phyloP scores from a whole-genome alignment of 1,140 invertebrate genomes.

The Cyphomyrmex costatus region DNA sequence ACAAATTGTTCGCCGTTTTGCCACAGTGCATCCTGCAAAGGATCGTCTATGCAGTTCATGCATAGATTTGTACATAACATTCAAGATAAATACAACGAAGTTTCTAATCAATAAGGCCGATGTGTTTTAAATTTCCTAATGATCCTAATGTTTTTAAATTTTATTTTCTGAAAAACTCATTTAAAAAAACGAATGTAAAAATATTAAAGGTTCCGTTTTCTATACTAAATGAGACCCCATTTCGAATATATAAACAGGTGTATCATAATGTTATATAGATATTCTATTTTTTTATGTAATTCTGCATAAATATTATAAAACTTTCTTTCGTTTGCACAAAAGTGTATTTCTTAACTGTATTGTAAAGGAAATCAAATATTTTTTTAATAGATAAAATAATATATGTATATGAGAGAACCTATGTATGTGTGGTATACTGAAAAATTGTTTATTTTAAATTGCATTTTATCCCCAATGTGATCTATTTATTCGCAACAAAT shows the following conservation, averaged over 20 bases:
- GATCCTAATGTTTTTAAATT: neutral
- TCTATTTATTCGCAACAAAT: conserved; percentile 38
- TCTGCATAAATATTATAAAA: neutral
- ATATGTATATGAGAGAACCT: neutral
- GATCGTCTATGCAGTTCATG: neutral
- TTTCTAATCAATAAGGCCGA: neutral
- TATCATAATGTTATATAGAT: neutral
- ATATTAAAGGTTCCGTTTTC: neutral
- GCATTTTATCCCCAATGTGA: neutral
- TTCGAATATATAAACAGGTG: neutral
- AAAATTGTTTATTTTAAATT: conserved; percentile 23
- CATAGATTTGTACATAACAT: neutral
- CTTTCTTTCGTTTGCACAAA: neutral
- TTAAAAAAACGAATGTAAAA: neutral
- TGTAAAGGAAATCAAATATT: neutral
- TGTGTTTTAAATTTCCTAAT: neutral
- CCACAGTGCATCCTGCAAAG: conserved; percentile 50
- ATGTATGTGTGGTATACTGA: neutral
- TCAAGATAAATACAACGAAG: conserved; percentile 2
- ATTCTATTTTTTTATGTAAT: neutral
- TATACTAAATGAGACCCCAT: neutral
- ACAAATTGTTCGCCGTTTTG: conserved; percentile 73
- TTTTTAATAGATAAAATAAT: neutral
- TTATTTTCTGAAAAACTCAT: neutral
- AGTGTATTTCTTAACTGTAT: neutral